Conservation (phyloP, 2,113 vertebrate species). For the Lophius piscatorius region DNA sequence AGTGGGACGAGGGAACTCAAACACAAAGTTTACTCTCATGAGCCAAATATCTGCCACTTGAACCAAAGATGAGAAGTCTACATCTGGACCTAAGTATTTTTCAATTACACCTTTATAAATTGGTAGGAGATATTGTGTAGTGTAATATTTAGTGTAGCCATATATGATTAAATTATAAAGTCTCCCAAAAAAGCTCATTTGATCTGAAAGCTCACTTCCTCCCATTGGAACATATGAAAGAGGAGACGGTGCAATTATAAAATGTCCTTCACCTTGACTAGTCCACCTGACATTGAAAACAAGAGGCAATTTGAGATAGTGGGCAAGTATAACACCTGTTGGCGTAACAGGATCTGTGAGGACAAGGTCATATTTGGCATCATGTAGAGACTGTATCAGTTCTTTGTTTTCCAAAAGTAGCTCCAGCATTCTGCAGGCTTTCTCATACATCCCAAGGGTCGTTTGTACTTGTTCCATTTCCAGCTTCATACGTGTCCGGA, state of each 20-base stretch:
- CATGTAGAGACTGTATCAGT: conserved; percentile 36
- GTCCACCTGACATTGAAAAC: conserved; percentile 75
- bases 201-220: conserved; percentile 56
- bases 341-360: conserved; percentile 60
- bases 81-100: conserved; percentile 67
- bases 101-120: conserved; percentile 15
- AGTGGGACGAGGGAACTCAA: too few relatives aligned
- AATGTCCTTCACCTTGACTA: conserved; percentile 67
- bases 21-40: conserved; percentile 82
- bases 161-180: conserved; percentile 52
- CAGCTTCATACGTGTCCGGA: conserved; percentile 40
- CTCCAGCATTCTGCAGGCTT: conserved; percentile 16
- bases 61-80: conserved; percentile 59
- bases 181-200: conserved; percentile 75
- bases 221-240: conserved; percentile 70
- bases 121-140: background rate
- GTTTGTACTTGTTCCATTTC: conserved; percentile 36
- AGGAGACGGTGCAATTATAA: conserved; percentile 68
- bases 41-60: conserved; percentile 80
- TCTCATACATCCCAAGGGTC: background rate
- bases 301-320: conserved; percentile 66
- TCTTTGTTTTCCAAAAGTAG: conserved; percentile 51
- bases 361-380: conserved; percentile 65
- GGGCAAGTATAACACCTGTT: conserved; percentile 55
- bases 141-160: background rate